Base-by-base conservation (phyloP, 2,888 invertebrate genomes). In the Aricia artaxerxes region DNA sequence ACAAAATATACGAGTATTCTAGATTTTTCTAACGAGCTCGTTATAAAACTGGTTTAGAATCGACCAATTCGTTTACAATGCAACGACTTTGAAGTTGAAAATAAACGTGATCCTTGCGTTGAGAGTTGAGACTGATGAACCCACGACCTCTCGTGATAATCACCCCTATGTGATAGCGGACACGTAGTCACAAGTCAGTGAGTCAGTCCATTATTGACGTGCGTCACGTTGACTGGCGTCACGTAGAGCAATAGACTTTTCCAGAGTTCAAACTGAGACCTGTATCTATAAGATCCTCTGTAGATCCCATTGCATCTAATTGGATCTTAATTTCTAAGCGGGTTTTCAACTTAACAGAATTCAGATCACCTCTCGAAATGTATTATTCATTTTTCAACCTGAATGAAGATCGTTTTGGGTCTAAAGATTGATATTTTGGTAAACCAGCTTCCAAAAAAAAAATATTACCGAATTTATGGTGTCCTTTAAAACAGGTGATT, bases 61-160 rank as follows among this genome's bases (percentile, higher is more conserved):
- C 35, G 5, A 35, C 35, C 13, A 35, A 69, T 5, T 69, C 1
- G 35, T 38, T 5, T 1, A 69, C 35, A 38, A 69, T 5, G 1
- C 31, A 9, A 24, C n/a, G 11, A 69, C 31, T 69, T 69, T 35
- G n/a, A 69, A 35, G 69, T 69, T 69, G 24, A 69, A 64, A 64
- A 64, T 64, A 11, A 64, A 69, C 35, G 31, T 13, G 31, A 69
- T 69, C 69, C 35, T 38, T 24, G 64, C 31, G 64, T 31, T 13
- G 64, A 13, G 69, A 69, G 64, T 31, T 13, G 13, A 13, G 69
- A 69, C 0, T 38, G 69, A 13, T 69, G 69, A 69, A 2, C 69
- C 35, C 13, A 5, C 35, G 69, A 69, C 69, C 69, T 69, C 35
- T 69, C 35, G 69, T 69, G 69, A 69, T 69, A 69, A 69, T 69